Evolutionary conservation across 2,797 vertebrate genomes (phyloP).

Genomic region (Gobionotothen gibberifrons): DNA sequence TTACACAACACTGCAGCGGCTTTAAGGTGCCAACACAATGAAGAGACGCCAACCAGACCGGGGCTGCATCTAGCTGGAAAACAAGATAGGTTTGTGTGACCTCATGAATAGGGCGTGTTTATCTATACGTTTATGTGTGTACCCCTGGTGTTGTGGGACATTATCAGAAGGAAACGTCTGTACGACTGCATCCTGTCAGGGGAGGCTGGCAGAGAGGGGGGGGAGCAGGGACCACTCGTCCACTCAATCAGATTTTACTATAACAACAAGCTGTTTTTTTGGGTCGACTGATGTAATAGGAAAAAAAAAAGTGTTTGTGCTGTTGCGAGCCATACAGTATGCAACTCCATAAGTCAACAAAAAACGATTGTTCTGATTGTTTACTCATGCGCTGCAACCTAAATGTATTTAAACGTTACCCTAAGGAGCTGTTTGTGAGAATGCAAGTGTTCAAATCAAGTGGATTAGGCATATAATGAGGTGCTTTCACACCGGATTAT

Average conservation of each 20-base stretch:
- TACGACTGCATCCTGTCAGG: slow-evolving; percentile 72
- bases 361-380: background rate
- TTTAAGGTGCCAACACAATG: slow-evolving; percentile 23
- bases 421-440: too few species aligned
- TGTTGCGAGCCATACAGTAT: background rate
- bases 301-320: slow-evolving; percentile 37
- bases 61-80: slow-evolving; percentile 33
- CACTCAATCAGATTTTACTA: slow-evolving; percentile 52
- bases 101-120: slow-evolving; percentile 44
- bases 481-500: too few species aligned
- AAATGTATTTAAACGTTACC: too few species aligned
- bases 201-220: slow-evolving; percentile 53
- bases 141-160: slow-evolving; percentile 36
- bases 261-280: slow-evolving; percentile 51
- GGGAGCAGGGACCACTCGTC: slow-evolving; percentile 28
- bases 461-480: too few species aligned
- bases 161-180: slow-evolving; percentile 81
- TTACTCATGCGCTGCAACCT: too few species aligned
- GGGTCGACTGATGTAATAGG: slow-evolving; percentile 50
- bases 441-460: too few species aligned
- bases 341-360: slow-evolving; percentile 15
- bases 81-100: slow-evolving; percentile 46
- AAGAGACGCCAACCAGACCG: slow-evolving; percentile 12
- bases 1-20: slow-evolving; percentile 29
- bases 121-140: slow-evolving; percentile 48